Conservation (phyloP, 2,888 invertebrate genomes). For the Notodromas monacha region DNA sequence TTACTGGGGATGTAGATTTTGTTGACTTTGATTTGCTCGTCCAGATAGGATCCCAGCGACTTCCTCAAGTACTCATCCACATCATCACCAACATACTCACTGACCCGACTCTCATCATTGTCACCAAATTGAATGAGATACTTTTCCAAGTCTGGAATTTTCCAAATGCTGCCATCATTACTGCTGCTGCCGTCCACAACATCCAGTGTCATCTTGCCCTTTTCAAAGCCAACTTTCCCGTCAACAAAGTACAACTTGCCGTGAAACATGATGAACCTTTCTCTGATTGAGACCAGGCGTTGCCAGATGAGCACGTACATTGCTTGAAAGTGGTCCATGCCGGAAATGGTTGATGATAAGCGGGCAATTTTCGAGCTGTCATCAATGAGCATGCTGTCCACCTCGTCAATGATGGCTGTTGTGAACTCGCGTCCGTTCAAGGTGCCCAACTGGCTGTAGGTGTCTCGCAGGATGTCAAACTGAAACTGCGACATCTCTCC, state of each 20-base stretch:
- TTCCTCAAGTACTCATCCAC: slow-evolving; percentile 4
- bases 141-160: slow-evolving; percentile 1
- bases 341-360: slow-evolving; percentile 11
- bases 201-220: not conserved
- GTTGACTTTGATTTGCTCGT: not conserved
- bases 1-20: slow-evolving; percentile 4
- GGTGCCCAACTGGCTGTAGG: slow-evolving; percentile 5
- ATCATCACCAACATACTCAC: slow-evolving; percentile 4
- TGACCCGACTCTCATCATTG: no score
- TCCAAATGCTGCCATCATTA: slow-evolving; percentile 4
- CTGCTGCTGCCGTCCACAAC: slow-evolving; percentile 1
- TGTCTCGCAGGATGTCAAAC: slow-evolving; percentile 12
- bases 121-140: not conserved
- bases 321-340: slow-evolving; percentile 8
- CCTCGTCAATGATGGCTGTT: slow-evolving; percentile 11
- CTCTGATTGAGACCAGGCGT: slow-evolving; percentile 4
- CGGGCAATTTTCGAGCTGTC: slow-evolving; percentile 10
- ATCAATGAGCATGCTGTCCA: slow-evolving; percentile 11
- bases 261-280: slow-evolving; percentile 1
- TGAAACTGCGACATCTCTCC: slow-evolving; percentile 6
- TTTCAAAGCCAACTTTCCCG: slow-evolving; percentile 1
- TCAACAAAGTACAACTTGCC: slow-evolving; percentile 4
- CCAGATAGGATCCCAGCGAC: not conserved
- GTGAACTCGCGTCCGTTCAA: slow-evolving; percentile 10
- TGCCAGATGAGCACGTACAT: slow-evolving; percentile 1